Conservation (phyloP, 2,113 vertebrate genomes). For the Xyliphius kryptos region DNA sequence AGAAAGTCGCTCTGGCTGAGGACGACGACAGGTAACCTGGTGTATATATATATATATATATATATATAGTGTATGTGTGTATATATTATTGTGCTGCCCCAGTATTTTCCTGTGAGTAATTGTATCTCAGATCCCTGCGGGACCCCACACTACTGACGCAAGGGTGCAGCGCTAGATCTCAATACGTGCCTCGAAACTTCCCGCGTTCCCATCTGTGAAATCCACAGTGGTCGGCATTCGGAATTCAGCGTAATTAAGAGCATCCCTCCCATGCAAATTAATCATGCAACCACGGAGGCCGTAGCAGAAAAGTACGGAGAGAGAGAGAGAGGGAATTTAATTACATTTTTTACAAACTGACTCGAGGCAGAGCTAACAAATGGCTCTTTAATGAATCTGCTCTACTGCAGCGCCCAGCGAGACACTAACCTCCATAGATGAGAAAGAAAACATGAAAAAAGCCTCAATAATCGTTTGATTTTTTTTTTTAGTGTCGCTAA, state of each 20-base stretch:
- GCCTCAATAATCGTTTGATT: conserved; percentile 26
- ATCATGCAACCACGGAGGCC: conserved; percentile 44
- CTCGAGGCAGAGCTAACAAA: conserved; percentile 46
- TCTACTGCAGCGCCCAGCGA: conserved; percentile 2
- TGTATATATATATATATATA: no score
- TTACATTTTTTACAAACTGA: conserved; percentile 49
- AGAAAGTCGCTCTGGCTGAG: conserved; percentile 94
- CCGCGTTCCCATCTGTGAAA: no score
- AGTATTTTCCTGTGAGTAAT: no score
- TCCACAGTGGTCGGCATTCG: no score
- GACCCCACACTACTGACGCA: no score
- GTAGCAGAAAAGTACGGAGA: conserved; percentile 21
- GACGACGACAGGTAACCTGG: conserved; percentile 88
- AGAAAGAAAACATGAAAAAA: conserved; percentile 38
- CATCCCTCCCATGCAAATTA: conserved; percentile 44
- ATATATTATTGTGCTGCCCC: no score
- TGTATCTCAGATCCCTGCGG: no score
- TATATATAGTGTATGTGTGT: no score
- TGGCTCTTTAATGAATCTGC: conserved; percentile 44
- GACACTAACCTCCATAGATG: conserved; percentile 5
- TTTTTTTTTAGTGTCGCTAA: conserved; percentile 36
- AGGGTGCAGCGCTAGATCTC: no score
- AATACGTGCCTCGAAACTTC: no score
- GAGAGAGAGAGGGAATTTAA: conserved; percentile 45
- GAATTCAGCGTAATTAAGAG: conserved; percentile 51